phyloP scores from a whole-genome alignment of 2,888 invertebrate species.

The Troglohyphantes excavatus region DNA sequence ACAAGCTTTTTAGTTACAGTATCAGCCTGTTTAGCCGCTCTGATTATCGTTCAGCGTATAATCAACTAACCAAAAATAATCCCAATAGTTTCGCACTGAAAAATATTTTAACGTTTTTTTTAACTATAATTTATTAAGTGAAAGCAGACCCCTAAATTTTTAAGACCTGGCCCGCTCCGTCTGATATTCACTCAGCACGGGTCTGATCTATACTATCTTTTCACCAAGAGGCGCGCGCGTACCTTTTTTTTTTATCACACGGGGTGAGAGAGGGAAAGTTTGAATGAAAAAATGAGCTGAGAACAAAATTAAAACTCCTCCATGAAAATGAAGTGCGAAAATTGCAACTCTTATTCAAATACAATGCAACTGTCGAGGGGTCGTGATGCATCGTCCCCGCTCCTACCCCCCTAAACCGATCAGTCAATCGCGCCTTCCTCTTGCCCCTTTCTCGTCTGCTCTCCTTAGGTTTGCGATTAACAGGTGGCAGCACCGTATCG shows the following conservation, averaged over 20 bases:
- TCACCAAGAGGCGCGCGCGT: background rate
- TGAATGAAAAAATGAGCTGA: background rate
- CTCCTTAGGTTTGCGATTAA: conserved; percentile 63
- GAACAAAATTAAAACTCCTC: conserved; percentile 17
- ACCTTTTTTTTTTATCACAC: background rate
- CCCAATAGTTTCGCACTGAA: too few species aligned
- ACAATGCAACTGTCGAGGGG: conserved; percentile 70
- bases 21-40: too few species aligned
- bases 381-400: background rate
- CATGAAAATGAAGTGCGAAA: conserved; percentile 37
- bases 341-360: conserved; percentile 46
- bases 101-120: too few species aligned
- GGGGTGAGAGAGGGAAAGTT: background rate
- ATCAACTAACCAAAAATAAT: too few species aligned
- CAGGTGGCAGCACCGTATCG: conserved; percentile 75
- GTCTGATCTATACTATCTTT: too few species aligned
- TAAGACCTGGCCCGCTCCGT: too few species aligned
- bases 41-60: too few species aligned
- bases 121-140: too few species aligned
- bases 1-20: too few species aligned
- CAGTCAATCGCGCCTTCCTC: conserved; percentile 51
- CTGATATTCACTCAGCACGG: too few species aligned
- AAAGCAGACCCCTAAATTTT: too few species aligned
- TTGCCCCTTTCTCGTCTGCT: conserved; percentile 37
- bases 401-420: too few species aligned